Conservation (phyloP, 2,113 vertebrate genomes). For the Crypturellus undulatus region DNA sequence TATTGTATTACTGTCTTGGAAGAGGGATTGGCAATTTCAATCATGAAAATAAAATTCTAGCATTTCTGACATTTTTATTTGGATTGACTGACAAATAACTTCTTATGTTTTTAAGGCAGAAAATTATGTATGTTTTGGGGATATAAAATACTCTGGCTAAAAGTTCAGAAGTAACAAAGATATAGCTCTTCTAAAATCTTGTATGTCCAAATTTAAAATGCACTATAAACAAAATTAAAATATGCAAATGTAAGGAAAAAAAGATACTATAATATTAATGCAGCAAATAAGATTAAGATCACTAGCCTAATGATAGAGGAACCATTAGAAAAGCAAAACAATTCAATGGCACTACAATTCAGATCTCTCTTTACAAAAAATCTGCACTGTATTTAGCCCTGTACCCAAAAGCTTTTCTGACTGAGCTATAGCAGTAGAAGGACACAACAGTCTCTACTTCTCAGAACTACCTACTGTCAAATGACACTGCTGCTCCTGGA, state of each 20-base stretch:
- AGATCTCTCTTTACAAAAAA: neutral
- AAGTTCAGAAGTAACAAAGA: slow-evolving; percentile 3
- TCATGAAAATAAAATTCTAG: slow-evolving; percentile 52
- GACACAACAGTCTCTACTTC: neutral
- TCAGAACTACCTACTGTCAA: neutral
- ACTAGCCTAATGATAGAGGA: neutral
- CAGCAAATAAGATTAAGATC: neutral
- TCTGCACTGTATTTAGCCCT: neutral
- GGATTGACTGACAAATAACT: slow-evolving; percentile 66
- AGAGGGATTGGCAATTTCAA: neutral
- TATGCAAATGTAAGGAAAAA: neutral
- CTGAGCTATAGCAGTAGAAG: neutral
- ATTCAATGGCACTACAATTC: neutral
- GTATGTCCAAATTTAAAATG: neutral
- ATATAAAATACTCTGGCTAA: slow-evolving; percentile 38
- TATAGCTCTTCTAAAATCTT: neutral
- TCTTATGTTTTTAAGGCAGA: slow-evolving; percentile 45
- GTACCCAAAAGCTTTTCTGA: neutral
- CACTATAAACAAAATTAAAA: neutral
- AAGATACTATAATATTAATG: neutral
- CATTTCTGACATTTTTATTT: slow-evolving; percentile 65
- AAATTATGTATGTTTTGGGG: slow-evolving; percentile 20
- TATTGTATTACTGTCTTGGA: neutral
- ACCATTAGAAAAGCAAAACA: neutral
- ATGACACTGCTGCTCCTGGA: neutral